These are phyloP conservation scores for Hippocampus abdominalis DNA, from an alignment of 2,113 vertebrate species.

Conservation along the genomic window DNA sequence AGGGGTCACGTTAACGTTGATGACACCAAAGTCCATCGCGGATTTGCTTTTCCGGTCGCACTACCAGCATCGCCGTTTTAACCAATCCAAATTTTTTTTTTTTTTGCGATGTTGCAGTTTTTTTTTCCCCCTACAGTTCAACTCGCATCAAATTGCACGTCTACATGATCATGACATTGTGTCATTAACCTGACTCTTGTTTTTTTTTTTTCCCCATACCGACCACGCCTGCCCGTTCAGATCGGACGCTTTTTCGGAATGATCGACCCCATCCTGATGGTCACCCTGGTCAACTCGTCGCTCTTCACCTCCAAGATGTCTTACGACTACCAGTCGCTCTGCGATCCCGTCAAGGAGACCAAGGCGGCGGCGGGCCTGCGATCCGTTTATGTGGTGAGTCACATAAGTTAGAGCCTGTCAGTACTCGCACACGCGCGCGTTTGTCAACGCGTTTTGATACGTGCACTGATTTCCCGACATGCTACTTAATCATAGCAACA, in stretches of 20 bases:
- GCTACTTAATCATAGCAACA: not conserved
- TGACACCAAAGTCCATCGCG: slow-evolving; percentile 47
- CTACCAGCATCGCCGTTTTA: too few relatives aligned
- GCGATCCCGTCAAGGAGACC: slow-evolving; percentile 80
- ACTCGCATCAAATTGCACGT: too few relatives aligned
- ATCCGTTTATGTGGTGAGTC: slow-evolving; percentile 89
- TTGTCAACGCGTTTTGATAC: not conserved
- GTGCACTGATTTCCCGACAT: not conserved
- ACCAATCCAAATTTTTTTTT: too few relatives aligned
- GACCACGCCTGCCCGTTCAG: slow-evolving; percentile 26
- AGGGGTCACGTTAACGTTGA: slow-evolving; percentile 50
- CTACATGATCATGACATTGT: too few relatives aligned
- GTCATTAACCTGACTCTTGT: too few relatives aligned
- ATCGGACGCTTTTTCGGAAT: slow-evolving; percentile 85
- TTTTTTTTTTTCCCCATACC: too few relatives aligned
- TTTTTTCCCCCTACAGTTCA: too few relatives aligned
- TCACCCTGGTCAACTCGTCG: slow-evolving; percentile 82
- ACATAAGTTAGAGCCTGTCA: slow-evolving; percentile 41
- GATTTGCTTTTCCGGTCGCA: slow-evolving; percentile 9
- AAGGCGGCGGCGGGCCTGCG: slow-evolving; percentile 85
- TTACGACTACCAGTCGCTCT: slow-evolving; percentile 92
- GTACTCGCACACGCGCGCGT: slow-evolving; percentile 12
- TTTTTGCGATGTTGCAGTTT: too few relatives aligned
- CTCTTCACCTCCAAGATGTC: slow-evolving; percentile 89
- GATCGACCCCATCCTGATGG: slow-evolving; percentile 88